Percentiles rank a stretch among this genome's conserved stretches.
Conservation (phyloP, 1,140 invertebrate species). For the Drosophila tropicalis region DNA sequence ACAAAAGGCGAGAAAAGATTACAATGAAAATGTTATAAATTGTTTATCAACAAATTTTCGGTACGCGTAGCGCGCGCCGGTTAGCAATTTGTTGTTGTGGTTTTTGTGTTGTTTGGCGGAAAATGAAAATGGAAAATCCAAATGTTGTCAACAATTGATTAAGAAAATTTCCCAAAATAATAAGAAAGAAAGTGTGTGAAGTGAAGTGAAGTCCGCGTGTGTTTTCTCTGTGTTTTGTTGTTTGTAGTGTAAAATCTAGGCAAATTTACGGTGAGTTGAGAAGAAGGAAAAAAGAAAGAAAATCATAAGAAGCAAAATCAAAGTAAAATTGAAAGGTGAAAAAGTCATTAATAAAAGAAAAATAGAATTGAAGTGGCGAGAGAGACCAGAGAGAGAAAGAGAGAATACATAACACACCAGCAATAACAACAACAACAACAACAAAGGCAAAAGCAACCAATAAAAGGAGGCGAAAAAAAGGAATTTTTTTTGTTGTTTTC, state of each 20-base stretch:
- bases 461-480: constrained; percentile 66
- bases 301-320: constrained; percentile 20
- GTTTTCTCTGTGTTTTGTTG: constrained; percentile 14
- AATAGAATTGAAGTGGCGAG: constrained; percentile 53
- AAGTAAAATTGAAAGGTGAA: constrained; percentile 52
- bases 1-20: neutral
- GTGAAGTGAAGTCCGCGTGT: constrained; percentile 13
- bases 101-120: constrained; percentile 69
- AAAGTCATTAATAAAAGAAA: constrained; percentile 71
- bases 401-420: constrained; percentile 15
- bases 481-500: constrained; percentile 71
- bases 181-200: constrained; percentile 59
- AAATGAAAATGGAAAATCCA: constrained; percentile 64
- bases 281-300: constrained; percentile 24
- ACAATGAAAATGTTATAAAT: neutral
- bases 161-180: constrained; percentile 39
- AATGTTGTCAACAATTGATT: constrained; percentile 60
- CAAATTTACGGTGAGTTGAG: constrained; percentile 61
- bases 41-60: constrained; percentile 10
- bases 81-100: constrained; percentile 17
- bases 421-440: constrained; percentile 13
- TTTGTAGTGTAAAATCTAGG: constrained; percentile 32
- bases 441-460: constrained; percentile 41
- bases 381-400: constrained; percentile 18
- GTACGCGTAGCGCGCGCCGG: constrained; percentile 13